These are phyloP conservation scores for Sarcophaga carnaria DNA, from an alignment of 2,888 invertebrate genomes.

Conservation along the genomic window DNA sequence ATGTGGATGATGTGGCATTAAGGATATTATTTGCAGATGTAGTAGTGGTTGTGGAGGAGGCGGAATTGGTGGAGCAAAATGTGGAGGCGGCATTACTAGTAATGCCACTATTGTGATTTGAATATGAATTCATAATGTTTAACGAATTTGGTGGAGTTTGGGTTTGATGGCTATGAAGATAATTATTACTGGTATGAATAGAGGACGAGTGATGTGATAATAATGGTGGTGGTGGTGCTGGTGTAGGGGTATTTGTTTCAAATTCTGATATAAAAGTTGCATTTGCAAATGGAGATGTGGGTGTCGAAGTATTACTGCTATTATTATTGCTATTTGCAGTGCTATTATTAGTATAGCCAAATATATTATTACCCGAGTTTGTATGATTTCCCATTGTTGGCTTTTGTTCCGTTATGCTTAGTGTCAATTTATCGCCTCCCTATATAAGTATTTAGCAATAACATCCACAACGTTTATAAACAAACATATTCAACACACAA, in stretches of 20 bases:
- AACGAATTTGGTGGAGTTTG: constrained; percentile 70
- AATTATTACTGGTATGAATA: constrained; percentile 38
- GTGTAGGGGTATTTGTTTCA: constrained; percentile 55
- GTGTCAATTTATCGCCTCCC: constrained; percentile 88
- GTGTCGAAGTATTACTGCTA: constrained; percentile 64
- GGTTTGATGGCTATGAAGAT: constrained; percentile 66
- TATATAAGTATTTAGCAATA: constrained; percentile 73
- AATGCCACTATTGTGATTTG: constrained; percentile 15
- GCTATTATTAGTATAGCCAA: constrained; percentile 73
- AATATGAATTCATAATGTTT: constrained; percentile 59
- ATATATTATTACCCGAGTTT: constrained; percentile 70
- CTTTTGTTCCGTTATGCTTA: constrained; percentile 85
- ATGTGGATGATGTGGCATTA: constrained; percentile 55
- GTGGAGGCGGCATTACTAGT: constrained; percentile 37
- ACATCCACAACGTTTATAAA: constrained; percentile 60
- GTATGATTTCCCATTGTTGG: constrained; percentile 76
- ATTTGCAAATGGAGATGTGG: constrained; percentile 71
- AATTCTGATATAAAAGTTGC: constrained; percentile 78
- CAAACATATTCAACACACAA: constrained; percentile 58
- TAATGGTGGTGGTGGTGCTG: constrained; percentile 40
- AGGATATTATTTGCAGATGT: constrained; percentile 18
- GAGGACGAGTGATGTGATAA: constrained; percentile 37
- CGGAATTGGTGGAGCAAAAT: constrained; percentile 33
- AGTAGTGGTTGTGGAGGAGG: constrained; percentile 45
- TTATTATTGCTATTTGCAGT: constrained; percentile 53